Conservation (phyloP, 2,797 vertebrate species). For the Labeo calbasu region DNA sequence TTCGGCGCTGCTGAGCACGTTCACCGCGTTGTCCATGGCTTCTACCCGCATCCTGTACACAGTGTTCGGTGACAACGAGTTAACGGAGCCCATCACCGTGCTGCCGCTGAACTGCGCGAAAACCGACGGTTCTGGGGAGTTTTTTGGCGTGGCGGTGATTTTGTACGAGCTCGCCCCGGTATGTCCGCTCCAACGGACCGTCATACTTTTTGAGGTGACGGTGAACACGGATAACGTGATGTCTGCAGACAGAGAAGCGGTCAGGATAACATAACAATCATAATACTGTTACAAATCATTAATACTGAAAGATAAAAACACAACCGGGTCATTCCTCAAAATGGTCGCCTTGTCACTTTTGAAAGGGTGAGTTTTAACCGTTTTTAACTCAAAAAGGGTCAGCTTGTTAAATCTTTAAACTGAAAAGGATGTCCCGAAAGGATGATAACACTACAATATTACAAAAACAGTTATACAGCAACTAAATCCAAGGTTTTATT, state of each 20-base stretch:
- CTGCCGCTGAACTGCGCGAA: constrained; percentile 74
- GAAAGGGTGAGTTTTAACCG: no score
- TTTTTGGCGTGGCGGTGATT: constrained; percentile 77
- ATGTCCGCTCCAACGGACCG: constrained; percentile 74
- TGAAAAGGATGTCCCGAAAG: background rate
- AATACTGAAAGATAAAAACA: background rate
- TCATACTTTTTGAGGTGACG: constrained; percentile 82
- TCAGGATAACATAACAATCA: background rate
- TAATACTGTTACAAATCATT: background rate
- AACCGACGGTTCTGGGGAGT: constrained; percentile 64
- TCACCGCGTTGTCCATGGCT: constrained; percentile 76
- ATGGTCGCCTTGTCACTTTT: background rate
- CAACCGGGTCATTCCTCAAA: background rate
- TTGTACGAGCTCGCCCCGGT: constrained; percentile 78
- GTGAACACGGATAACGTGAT: constrained; percentile 78
- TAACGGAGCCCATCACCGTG: constrained; percentile 78
- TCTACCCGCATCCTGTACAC: constrained; percentile 78
- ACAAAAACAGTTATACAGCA: no score
- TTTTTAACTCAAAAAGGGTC: no score
- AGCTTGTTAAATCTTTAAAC: no score
- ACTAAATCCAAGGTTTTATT: no score
- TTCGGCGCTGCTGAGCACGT: constrained; percentile 72
- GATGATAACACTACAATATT: no score
- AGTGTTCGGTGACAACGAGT: constrained; percentile 78
- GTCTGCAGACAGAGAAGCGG: constrained; percentile 61